Percentiles rank a stretch among this genome's conserved stretches.
phyloP scores from a whole-genome alignment of 2,888 invertebrate genomes.

The Parasteatoda lunata region DNA sequence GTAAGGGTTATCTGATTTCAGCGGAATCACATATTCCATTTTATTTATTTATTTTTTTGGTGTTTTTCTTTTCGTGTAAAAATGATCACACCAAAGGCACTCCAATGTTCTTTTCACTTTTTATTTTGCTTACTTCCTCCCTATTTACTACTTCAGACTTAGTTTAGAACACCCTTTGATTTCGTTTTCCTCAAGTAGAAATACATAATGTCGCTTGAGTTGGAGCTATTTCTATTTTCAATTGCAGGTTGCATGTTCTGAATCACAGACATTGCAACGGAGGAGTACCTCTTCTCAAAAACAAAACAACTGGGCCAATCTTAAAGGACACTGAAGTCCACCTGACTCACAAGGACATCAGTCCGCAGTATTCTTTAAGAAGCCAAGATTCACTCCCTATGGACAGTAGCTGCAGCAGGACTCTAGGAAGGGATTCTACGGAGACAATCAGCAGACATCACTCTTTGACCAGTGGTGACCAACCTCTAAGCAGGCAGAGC shows the following conservation, averaged over 20 bases:
- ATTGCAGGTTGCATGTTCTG: slow-evolving; percentile 33
- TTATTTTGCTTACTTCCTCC: too few species aligned
- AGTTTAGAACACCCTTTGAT: too few species aligned
- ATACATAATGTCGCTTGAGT: too few species aligned
- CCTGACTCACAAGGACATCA: slow-evolving; percentile 72
- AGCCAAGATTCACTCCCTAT: slow-evolving; percentile 56
- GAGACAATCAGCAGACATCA: slow-evolving; percentile 74
- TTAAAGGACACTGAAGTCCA: slow-evolving; percentile 67
- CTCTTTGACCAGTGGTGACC: slow-evolving; percentile 73
- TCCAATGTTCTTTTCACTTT: too few species aligned
- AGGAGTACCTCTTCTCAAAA: slow-evolving; percentile 70
- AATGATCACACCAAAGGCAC: too few species aligned
- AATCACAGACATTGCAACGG: slow-evolving; percentile 81
- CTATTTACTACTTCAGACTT: too few species aligned
- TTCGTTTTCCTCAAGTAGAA: too few species aligned
- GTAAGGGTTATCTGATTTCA: too few species aligned
- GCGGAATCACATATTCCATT: too few species aligned
- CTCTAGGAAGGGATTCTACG: slow-evolving; percentile 10
- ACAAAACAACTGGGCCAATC: slow-evolving; percentile 11
- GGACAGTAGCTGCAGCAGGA: slow-evolving; percentile 9
- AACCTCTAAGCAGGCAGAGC: slow-evolving; percentile 54
- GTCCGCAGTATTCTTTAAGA: slow-evolving; percentile 83
- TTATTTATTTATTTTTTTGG: too few species aligned
- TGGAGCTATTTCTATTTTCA: not conserved
- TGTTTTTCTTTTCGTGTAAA: too few species aligned